Base-by-base conservation (phyloP, 2,113 vertebrate genomes). In the Takifugu flavidus region DNA sequence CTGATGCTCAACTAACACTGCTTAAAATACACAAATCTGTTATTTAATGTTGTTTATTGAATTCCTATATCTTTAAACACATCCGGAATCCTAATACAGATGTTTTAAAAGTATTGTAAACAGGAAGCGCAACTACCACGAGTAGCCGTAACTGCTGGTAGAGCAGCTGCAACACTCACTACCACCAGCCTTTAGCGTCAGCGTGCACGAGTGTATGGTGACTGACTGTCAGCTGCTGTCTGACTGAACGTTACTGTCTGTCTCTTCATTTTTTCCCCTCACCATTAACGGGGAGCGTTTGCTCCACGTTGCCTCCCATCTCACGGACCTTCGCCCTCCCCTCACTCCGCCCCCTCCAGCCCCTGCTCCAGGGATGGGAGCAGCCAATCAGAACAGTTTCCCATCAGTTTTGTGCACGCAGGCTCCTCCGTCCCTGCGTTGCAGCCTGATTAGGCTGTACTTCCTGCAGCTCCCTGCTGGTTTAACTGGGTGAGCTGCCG, bases 401-500 rank as follows among this genome's bases (percentile, higher is more conserved):
- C 94, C 94, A 94, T 96, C 94, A 96, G 94, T 96, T 96, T 95
- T 96, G 94, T 95, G 94, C 94, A 93, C 91, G 92, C 94, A 95
- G 94, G 94, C 90, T 90, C 75, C 72, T 58, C 73, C 45, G 31
- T 12, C 44, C 58, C 81, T 65, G 67, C 72, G 65, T 74, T 74
- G 82, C 62, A 65, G 69, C 59, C 59, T 26, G 5, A 6, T 49
- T 73, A 66, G 44, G 25, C 88, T 73, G 79, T 78, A 78, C 93
- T 92, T 86, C 26, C 89, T 71, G 58, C 64, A 63, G 75, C 85
- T 91, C 86, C 82, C 82, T 10, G 13, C 25, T 4, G 73, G 80
- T 77, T 25, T 86, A 93, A 89, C 83, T 8, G 65, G 81, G 78
- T 14, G 86, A 93, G 90, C 89, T 29, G n/a, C 64, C 70, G 90